Base-by-base conservation (phyloP, 1,140 invertebrate genomes). In the Maniola jurtina region DNA sequence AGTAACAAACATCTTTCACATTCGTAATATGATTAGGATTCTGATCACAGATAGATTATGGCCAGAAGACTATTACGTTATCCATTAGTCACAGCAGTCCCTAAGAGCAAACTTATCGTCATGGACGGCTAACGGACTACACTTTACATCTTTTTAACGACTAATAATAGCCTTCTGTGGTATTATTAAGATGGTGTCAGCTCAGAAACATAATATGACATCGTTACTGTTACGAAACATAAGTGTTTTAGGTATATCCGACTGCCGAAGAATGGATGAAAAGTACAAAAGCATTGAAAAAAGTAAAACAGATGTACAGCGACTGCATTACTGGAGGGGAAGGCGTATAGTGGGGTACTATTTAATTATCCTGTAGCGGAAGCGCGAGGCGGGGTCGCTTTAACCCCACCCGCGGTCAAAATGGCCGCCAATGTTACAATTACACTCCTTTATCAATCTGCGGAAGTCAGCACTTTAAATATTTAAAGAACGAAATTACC, bases 301-400 rank as follows among this genome's bases (percentile, higher is more conserved):
- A 75, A 70, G 72, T 57, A 54, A 77, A 83, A 79, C 74, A 80
- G 66, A 80, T 81, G 77, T 78, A 80, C 38, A 70, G 63, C 72
- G 77, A 78, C 71, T 75, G 77, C 76, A 79, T 75, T 80, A 75
- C 64, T 79, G 76, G 62, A 84, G 79, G 84, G 84, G 80, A 80
- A 84, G 70, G 60, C 55, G 74, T 70, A 76, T 84, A 75, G 87
- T 87, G 84, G 86, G 87, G 84, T 82, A 82, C 83, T 83, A 88
- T 87, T 89, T 90, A 89, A 90, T 89, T 90, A 86, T 88, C 77
- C 82, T 72, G 76, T 68, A 58, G 80, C 88, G 88, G 88, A 90
- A 90, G 86, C 75, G 80, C 81, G 70, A 89, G 88, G 88, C 88
- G 88, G 86, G 86, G 80, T 84, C 86, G 76, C 48, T 64, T 72